Base-by-base conservation (phyloP, 30 jellyfish, hydroid and myxozoan species). In the Morbakka virulenta region DNA sequence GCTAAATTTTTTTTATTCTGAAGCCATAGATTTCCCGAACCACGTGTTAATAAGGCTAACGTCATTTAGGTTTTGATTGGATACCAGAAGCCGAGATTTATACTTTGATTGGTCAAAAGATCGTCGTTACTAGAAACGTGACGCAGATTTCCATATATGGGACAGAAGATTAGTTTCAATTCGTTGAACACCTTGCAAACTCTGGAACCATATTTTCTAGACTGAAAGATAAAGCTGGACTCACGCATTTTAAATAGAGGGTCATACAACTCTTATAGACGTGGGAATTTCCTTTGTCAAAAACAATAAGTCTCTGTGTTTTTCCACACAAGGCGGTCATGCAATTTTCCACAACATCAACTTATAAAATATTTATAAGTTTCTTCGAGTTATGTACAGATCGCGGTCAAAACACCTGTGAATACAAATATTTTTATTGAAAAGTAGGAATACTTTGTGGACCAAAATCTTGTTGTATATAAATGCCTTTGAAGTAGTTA, bases 81-180 rank as follows among this genome's bases (percentile, higher is more conserved):
- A 51, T 48, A 69, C 64, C 49, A 78, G 31, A 64, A 53, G 62
- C 48, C 33, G 83, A 35, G 72, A 49, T 62, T 27, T 14, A 29
- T 57, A 14, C 77, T 24, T 66, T 74, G 82, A 83, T 83, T 83
- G 95, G 95, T 27, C 79, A 66, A 65, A 28, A 13, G 41, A 50
- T 31, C 36, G 95, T 83, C 64, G 87, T 83, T 73, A 83, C 6
- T 73, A 71, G 66, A 83, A 73, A 83, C 95, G 67, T 73, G 95
- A 64, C 83, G 85, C 69, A 64, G 20, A 83, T 83, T 62, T 62
- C 95, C 95, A 69, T 76, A 68, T 68, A 83, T 83, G 95, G 95
- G 35, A 20, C 64, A 69, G 28, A 49, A 68, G 73, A 67, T 63
- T 80, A 48, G 86, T 57, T 49, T 50, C 36, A 28, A 33, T 26